phyloP scores from a whole-genome alignment of 2,888 invertebrate genomes.

The Ypsolopha sequella region DNA sequence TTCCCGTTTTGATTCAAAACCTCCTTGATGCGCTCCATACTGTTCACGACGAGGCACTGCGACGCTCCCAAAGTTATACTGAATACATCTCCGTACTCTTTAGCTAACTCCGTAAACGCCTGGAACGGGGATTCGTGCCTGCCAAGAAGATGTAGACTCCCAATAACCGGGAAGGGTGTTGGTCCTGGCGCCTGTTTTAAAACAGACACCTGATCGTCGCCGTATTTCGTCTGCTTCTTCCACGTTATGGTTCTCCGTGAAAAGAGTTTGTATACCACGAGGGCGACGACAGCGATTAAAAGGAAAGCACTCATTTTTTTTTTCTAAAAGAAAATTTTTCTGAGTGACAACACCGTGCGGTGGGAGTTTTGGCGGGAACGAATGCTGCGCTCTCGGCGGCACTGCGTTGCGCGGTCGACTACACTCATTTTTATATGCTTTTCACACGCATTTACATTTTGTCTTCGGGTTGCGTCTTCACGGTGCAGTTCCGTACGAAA shows the following conservation, averaged over 20 bases:
- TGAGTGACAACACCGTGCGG: slow-evolving; percentile 39
- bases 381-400: slow-evolving; percentile 20
- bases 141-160: slow-evolving; percentile 76
- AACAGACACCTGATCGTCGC: slow-evolving; percentile 21
- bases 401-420: slow-evolving; percentile 17
- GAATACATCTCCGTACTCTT: slow-evolving; percentile 80
- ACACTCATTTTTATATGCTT: slow-evolving; percentile 21
- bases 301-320: slow-evolving; percentile 56
- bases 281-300: slow-evolving; percentile 27
- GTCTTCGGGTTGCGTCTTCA: not conserved
- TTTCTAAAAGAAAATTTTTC: slow-evolving; percentile 35
- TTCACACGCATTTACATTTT: slow-evolving; percentile 13
- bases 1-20: slow-evolving; percentile 84
- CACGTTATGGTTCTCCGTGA: slow-evolving; percentile 26
- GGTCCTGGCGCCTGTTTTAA: slow-evolving; percentile 75
- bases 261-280: slow-evolving; percentile 41
- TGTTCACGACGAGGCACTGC: slow-evolving; percentile 82
- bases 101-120: slow-evolving; percentile 77
- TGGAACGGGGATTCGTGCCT: slow-evolving; percentile 78
- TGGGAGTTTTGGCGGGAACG: slow-evolving; percentile 40
- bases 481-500: not conserved
- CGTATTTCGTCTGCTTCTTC: slow-evolving; percentile 28
- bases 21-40: slow-evolving; percentile 77
- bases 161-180: slow-evolving; percentile 74
- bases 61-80: slow-evolving; percentile 76